A percentile compares a stretch with the other conserved stretches of the same genome.
phyloP scores from a whole-genome alignment of 1,140 invertebrate genomes.

The Zaprionus lachaisei region DNA sequence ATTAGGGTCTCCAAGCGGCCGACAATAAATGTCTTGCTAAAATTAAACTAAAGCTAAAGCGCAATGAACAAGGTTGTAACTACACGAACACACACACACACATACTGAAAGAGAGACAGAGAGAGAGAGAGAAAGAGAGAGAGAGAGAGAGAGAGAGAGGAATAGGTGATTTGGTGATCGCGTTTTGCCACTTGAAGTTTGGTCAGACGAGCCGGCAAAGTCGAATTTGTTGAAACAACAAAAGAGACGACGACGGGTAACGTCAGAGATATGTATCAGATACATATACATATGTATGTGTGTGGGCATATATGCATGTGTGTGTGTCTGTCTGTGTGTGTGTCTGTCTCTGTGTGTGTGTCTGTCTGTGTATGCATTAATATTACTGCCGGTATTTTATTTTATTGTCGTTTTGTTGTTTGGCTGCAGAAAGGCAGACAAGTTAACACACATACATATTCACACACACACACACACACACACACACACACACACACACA shows the following conservation, averaged over 20 bases:
- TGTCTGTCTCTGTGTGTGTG: background rate
- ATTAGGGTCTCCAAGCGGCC: background rate
- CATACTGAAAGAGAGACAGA: background rate
- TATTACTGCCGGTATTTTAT: conserved; percentile 42
- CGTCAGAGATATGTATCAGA: conserved; percentile 14
- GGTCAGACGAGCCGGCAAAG: conserved; percentile 22
- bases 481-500: conserved; percentile 1
- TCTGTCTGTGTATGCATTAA: background rate
- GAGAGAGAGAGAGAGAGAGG: background rate
- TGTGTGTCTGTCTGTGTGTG: background rate
- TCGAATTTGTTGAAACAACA: conserved; percentile 25
- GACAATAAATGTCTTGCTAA: background rate
- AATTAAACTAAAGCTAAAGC: background rate
- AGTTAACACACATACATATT: conserved; percentile 10
- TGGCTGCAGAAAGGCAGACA: conserved; percentile 27
- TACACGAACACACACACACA: background rate
- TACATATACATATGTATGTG: background rate
- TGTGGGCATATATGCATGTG: background rate
- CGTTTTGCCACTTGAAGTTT: conserved; percentile 41
- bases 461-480: background rate
- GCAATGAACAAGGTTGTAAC: conserved; percentile 5
- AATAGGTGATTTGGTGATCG: conserved; percentile 19
- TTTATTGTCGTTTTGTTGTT: conserved; percentile 13
- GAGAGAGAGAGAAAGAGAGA: no score
- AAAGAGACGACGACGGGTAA: conserved; percentile 5